Base-by-base conservation (phyloP, 1,140 invertebrate species). In the Venustaconcha ellipsiformis region DNA sequence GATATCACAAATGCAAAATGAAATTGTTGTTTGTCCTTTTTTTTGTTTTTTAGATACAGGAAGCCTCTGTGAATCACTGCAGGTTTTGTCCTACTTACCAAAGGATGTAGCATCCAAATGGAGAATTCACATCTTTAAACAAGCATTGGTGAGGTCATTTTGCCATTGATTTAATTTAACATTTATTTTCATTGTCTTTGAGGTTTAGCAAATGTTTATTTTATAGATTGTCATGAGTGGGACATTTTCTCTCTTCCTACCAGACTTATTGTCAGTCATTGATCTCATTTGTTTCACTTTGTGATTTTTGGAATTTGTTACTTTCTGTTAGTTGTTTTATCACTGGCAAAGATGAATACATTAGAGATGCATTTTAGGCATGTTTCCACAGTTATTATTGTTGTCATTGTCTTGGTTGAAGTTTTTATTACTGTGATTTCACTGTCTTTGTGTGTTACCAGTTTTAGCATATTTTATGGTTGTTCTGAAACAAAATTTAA, bases 61-160 rank as follows among this genome's bases (percentile, higher is more conserved):
- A n/a, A 69, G 73, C 6, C 69, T 63, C 14, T 74, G 70, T 64
- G 64, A 77, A 64, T 82, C 82, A 74, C 30, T 87, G 18, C 65
- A 70, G 37, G 79, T 78, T 14, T 58, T 87, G 59, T 72, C 81
- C 14, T 66, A 80, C 56, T 70, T 86, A 12, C 85, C 87, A 15
- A 87, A 84, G 67, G 84, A 86, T 15, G 74, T 77, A 12, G 76
- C 71, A 12, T 60, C 82, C 18, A 79, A 83, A 23, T 88, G 87
- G 87, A 83, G 83, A 75, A 74, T 80, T 15, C 82, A 86, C 78
- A 77, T 87, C 1, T 84, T 83, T 48, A 77, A 74, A 66, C 83
- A 83, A 62, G 83, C 83, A 59, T 69, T 83, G 78, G 87, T 88
- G 76, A 76, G 82, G 14, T 18, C 48, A 75, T 57, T 57, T 2